Percentiles rank a stretch among this genome's conserved stretches.
These are phyloP conservation scores for Chelonus insularis DNA, from an alignment of 1,140 invertebrate species.

Conservation along the genomic window DNA sequence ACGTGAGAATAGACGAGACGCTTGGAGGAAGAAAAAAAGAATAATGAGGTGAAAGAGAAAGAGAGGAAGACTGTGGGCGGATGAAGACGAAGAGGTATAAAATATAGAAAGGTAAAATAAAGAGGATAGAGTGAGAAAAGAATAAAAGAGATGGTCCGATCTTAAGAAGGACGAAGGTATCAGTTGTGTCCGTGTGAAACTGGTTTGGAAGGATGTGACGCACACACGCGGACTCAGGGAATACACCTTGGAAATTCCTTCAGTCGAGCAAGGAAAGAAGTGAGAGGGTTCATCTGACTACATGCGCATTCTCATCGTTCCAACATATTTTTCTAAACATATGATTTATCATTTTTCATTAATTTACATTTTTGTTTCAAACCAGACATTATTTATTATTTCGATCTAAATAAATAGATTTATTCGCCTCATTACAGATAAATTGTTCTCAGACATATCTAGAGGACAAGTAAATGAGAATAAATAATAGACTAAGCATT, in stretches of 20 bases:
- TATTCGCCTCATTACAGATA: not conserved
- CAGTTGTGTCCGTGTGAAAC: constrained; percentile 48
- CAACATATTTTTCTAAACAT: constrained; percentile 13
- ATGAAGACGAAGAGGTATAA: not conserved
- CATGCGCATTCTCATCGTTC: not conserved
- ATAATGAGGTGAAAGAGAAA: constrained; percentile 23
- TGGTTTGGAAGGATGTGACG: constrained; percentile 56
- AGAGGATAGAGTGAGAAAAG: constrained; percentile 28
- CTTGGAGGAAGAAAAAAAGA: constrained; percentile 33
- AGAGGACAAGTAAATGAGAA: too few species aligned
- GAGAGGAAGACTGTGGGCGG: constrained; percentile 7
- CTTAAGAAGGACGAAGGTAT: constrained; percentile 34
- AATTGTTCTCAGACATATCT: not conserved
- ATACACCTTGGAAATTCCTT: constrained; percentile 49
- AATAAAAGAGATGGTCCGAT: constrained; percentile 35
- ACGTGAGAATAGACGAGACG: constrained; percentile 16
- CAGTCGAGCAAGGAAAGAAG: constrained; percentile 22
- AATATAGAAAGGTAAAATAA: constrained; percentile 19
- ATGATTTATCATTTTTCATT: not conserved
- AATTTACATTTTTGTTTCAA: too few species aligned
- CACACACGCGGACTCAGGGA: constrained; percentile 31
- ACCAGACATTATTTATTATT: not conserved
- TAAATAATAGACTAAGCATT: too few species aligned
- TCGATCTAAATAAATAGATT: not conserved
- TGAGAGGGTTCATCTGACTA: constrained; percentile 10